A percentile compares a stretch with the other conserved stretches of the same genome.
Evolutionary conservation across 2,797 vertebrate species (phyloP).

Genomic region (Selene dorsalis): DNA sequence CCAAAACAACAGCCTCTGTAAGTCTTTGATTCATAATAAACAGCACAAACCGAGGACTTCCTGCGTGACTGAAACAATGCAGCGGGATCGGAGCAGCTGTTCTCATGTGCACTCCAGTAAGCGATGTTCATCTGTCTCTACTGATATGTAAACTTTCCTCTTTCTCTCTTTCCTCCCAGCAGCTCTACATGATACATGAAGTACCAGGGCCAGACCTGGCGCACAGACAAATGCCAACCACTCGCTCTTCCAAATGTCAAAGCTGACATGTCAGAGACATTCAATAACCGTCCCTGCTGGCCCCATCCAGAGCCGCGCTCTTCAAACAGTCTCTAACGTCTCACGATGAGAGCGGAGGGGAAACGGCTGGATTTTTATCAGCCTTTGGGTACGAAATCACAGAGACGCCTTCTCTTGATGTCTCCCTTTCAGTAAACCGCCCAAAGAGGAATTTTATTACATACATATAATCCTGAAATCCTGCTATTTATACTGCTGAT

Average conservation of each 20-base stretch:
- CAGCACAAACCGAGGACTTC: neutral
- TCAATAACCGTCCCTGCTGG: constrained; percentile 67
- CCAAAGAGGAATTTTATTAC: constrained; percentile 6
- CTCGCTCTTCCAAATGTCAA: constrained; percentile 83
- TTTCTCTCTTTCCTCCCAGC: constrained; percentile 59
- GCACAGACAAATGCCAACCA: constrained; percentile 81
- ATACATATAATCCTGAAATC: neutral
- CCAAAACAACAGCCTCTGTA: neutral
- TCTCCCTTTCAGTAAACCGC: constrained; percentile 5
- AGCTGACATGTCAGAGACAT: constrained; percentile 75
- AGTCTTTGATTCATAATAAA: constrained; percentile 8
- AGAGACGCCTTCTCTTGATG: constrained; percentile 2
- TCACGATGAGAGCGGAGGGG: constrained; percentile 42
- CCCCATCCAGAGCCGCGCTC: constrained; percentile 66
- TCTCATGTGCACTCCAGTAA: constrained; percentile 71
- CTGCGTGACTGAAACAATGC: constrained; percentile 5
- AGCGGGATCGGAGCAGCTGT: constrained; percentile 22
- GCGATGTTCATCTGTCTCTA: constrained; percentile 78
- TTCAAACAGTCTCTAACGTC: constrained; percentile 64
- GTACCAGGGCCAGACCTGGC: constrained; percentile 63
- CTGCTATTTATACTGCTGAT: neutral
- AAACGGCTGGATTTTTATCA: constrained; percentile 49
- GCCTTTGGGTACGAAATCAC: constrained; percentile 52
- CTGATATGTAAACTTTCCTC: constrained; percentile 72
- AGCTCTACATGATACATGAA: constrained; percentile 77